Conservation (phyloP, 1,140 invertebrate genomes). For the Cherax quadricarinatus region DNA sequence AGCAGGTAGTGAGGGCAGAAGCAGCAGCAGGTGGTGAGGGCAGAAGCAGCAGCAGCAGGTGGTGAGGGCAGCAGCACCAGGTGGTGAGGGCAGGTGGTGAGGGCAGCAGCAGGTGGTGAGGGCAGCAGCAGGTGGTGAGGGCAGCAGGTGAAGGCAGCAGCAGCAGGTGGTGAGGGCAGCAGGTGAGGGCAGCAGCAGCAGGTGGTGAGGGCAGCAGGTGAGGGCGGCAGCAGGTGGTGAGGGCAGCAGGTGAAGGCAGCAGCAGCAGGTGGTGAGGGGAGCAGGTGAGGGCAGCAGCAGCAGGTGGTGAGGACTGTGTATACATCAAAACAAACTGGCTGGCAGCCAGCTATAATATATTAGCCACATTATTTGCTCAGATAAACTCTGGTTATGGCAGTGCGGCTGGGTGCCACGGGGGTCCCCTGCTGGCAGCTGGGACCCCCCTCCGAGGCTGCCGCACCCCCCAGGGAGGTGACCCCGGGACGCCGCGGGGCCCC, state of each 20-base stretch:
- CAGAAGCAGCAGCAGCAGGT: background rate
- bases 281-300: slow-evolving; percentile 39
- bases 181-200: background rate
- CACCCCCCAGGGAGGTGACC: slow-evolving; percentile 54
- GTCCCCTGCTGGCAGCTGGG: slow-evolving; percentile 60
- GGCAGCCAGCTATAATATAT: slow-evolving; percentile 71
- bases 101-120: background rate
- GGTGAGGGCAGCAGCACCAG: no score
- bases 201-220: background rate
- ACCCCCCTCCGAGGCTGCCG: slow-evolving; percentile 58
- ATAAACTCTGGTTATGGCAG: slow-evolving; percentile 71
- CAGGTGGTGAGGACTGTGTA: slow-evolving; percentile 53
- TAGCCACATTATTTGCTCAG: slow-evolving; percentile 70
- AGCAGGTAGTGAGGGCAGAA: no score
- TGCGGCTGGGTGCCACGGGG: slow-evolving; percentile 67
- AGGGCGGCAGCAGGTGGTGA: slow-evolving; percentile 19
- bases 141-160: background rate
- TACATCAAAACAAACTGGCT: slow-evolving; percentile 69
- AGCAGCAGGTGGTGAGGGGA: slow-evolving; percentile 49
- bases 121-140: background rate
- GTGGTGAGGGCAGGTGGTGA: background rate
- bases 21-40: background rate
- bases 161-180: background rate
- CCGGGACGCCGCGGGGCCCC: slow-evolving; percentile 52
- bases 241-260: slow-evolving; percentile 40